Evolutionary conservation across 2,888 invertebrate genomes (phyloP), one percentile per base, ranked within the genome.

Genomic region (Drosophila diplacantha): DNA sequence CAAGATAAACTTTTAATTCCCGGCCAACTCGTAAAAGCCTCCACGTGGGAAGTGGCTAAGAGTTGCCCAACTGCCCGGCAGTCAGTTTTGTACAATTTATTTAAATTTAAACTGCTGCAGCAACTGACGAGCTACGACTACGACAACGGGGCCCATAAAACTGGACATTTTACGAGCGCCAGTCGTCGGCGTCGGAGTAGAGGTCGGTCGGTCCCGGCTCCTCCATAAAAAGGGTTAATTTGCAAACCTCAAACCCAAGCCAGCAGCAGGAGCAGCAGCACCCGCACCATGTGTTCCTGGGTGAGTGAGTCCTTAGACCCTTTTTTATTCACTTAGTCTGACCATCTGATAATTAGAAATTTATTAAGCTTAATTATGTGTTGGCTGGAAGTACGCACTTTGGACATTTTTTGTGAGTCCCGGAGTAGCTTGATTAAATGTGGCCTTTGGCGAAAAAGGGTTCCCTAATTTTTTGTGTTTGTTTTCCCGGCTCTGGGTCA

Each of bases 331-430:
- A 78, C 77, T 78, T 82, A 84, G 65, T 58, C 62, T 61, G 72
- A 60, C 78, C 75, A 85, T 84, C 80, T 77, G 77, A 85, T 85
- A 85, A 85, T 83, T 77, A 73, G 69, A 73, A 77, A 80, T 85
- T 85, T 85, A 83, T 85, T 81, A 85, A 72, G 82, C 73, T 73
- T 83, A 77, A 83, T 84, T 83, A 85, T 80, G 84, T 85, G 85
- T 81, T 81, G 71, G 57, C 72, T 68, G 60, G 61, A 80, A 84
- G 82, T 75, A 83, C 83, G 71, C 83, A 78, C 78, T 83, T 65
- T 57, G 77, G 72, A 70, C 82, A 71, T 64, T 72, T 74, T 58
- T 55, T 38, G 39, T 55, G 32, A 55, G 56, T 24, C 55, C 55
- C 18, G 66, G 31, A 61, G 61, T 61, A 43, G 80, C 59, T 68